Evolutionary conservation across 2,888 invertebrate species (phyloP), one percentile per base, ranked within the genome.

Genomic region (Bombyx huttoni): DNA sequence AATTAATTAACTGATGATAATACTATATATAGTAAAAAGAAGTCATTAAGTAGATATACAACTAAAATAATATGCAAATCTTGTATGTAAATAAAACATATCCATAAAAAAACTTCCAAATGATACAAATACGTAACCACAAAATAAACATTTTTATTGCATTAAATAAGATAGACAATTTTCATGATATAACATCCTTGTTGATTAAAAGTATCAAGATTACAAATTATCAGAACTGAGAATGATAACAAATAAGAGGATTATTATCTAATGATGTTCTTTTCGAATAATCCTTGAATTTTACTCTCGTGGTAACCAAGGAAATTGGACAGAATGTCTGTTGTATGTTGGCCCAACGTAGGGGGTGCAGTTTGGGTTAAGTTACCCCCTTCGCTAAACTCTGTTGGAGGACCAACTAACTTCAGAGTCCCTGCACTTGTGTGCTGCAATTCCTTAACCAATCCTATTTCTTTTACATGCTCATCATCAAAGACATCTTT

Each of bases 361-460:
- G 98, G 98, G 0, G 98, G 98, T 0, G 96, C 91, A 3, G 85
- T 84, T 53, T 94, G 90, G 0, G 93, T 91, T 57, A 82, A 77
- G 70, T 96, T 96, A 0, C 90, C 90, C 0, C 93, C 92, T 51
- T 90, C 90, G 62, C 94, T 94, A 72, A 92, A 98, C 48, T 89
- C 90, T 0, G 98, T 98, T 0, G 98, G 93, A 1, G 98, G 97
- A 0, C 95, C 97, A 48, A 96, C 94, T 7, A 96, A 79, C 73
- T 93, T 94, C 3, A 98, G 84, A 13, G 73, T 78, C 0, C 95
- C 96, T 24, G 92, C 92, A 35, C 84, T 84, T 0, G 93, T 89
- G 79, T 97, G 96, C 0, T 89, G 72, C 56, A 96, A 60, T 54
- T 91, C 91, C 73, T 94, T 91, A 0, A 96, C 94, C 52, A 96